Evolutionary conservation across 2,888 invertebrate species (phyloP).

Genomic region (Tetragonisca angustula): DNA sequence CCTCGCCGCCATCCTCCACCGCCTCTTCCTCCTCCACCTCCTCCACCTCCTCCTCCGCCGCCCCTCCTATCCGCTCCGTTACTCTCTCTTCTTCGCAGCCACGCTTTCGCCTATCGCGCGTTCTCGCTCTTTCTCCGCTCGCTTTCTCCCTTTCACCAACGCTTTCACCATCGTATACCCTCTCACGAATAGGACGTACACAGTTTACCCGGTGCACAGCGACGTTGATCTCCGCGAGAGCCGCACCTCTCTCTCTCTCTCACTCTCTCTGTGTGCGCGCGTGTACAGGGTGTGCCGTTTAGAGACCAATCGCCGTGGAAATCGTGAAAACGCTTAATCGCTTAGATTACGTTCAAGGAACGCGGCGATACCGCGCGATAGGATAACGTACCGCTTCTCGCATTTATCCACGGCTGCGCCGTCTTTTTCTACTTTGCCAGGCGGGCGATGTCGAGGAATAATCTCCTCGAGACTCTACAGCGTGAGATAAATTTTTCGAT

Average conservation of each 20-base stretch:
- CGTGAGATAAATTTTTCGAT: not conserved
- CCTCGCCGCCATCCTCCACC: conserved; percentile 66
- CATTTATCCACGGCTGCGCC: no score
- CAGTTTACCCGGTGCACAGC: conserved; percentile 57
- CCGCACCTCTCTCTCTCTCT: conserved; percentile 7
- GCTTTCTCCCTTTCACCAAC: conserved; percentile 43
- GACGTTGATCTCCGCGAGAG: conserved; percentile 60
- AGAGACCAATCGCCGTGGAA: conserved; percentile 15
- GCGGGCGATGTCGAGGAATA: not conserved
- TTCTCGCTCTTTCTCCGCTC: conserved; percentile 1
- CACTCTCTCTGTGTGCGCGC: conserved; percentile 10
- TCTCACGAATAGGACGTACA: conserved; percentile 57
- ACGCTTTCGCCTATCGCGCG: conserved; percentile 15
- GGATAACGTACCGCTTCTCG: not conserved
- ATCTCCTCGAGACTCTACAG: not conserved
- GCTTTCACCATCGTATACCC: conserved; percentile 49
- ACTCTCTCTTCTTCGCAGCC: conserved; percentile 11
- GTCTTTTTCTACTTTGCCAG: not conserved
- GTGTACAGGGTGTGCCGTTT: conserved; percentile 56
- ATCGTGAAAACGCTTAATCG: not conserved
- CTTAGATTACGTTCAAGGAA: conserved; percentile 9
- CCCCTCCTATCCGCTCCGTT: conserved; percentile 27
- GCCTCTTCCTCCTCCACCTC: conserved; percentile 37
- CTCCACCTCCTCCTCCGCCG: conserved; percentile 41
- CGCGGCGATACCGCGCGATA: not conserved